Evolutionary conservation across 2,113 vertebrate genomes (phyloP).

Genomic region (Cricetomys ansorgei): DNA sequence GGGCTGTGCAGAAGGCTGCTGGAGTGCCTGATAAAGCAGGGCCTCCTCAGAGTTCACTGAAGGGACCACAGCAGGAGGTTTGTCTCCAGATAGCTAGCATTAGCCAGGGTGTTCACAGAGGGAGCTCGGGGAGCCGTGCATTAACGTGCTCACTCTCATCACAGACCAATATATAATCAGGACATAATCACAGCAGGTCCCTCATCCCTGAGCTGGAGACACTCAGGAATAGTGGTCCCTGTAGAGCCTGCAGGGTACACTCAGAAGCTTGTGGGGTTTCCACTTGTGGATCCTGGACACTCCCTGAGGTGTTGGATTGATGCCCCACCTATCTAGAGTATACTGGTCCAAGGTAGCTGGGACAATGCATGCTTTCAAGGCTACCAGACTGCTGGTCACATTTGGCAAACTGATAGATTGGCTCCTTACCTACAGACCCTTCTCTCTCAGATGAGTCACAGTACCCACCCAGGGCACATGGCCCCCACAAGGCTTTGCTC

Average conservation of each 20-base stretch:
- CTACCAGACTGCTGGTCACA: background rate
- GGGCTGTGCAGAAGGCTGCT: background rate
- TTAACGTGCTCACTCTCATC: background rate
- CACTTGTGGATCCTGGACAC: background rate
- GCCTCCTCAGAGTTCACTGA: background rate
- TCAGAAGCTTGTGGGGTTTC: background rate
- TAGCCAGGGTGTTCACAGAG: background rate
- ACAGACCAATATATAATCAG: too few species aligned
- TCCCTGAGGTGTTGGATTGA: background rate
- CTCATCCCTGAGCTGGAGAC: too few species aligned
- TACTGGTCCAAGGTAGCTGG: background rate
- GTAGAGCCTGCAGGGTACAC: background rate
- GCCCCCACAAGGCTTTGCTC: background rate
- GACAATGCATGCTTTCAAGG: background rate
- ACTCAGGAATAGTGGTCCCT: background rate
- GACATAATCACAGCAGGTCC: too few species aligned
- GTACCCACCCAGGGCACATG: background rate
- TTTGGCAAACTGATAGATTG: too few species aligned
- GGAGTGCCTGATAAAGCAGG: background rate
- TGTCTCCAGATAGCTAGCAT: background rate
- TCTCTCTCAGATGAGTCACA: background rate
- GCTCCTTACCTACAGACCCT: background rate
- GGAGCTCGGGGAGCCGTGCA: fast-evolving
- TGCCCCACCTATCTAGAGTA: background rate
- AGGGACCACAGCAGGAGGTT: background rate